phyloP scores from a whole-genome alignment of 2,113 vertebrate species.

The Labeo catla region DNA sequence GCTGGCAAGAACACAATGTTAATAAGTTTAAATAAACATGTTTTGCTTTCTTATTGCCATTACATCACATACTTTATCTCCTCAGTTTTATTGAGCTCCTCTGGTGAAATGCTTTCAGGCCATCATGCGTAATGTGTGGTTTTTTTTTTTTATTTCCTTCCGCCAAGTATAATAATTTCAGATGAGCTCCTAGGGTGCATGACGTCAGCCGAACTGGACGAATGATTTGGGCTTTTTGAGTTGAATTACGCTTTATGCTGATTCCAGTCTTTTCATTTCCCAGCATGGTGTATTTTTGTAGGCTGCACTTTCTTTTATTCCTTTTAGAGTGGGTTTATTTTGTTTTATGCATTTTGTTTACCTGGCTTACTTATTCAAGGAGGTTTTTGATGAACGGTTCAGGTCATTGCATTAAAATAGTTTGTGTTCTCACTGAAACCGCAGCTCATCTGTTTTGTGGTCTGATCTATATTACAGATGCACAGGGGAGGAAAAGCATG shows the following conservation, averaged over 20 bases:
- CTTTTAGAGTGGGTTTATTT: background rate
- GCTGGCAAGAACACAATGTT: background rate
- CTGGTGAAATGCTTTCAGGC: conserved; percentile 6
- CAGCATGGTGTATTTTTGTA: background rate
- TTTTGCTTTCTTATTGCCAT: background rate
- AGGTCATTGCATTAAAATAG: background rate
- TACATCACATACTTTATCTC: background rate
- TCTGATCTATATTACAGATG: background rate
- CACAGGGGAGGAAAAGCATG: background rate
- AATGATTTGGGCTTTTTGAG: background rate
- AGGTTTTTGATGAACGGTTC: background rate
- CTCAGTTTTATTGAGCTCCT: background rate
- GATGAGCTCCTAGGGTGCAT: conserved; percentile 3
- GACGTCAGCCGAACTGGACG: background rate
- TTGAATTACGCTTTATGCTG: background rate
- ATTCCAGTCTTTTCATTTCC: background rate
- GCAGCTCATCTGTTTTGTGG: background rate
- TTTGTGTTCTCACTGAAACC: background rate
- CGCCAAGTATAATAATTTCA: conserved; percentile 19
- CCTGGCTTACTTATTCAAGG: background rate
- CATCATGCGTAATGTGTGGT: background rate
- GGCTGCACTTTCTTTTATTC: background rate
- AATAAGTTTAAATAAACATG: background rate
- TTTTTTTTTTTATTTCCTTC: background rate
- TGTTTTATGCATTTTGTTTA: background rate